Evolutionary conservation across 2,888 invertebrate genomes (phyloP), one percentile per base, ranked within the genome.

Genomic region (Baronia brevicornis): DNA sequence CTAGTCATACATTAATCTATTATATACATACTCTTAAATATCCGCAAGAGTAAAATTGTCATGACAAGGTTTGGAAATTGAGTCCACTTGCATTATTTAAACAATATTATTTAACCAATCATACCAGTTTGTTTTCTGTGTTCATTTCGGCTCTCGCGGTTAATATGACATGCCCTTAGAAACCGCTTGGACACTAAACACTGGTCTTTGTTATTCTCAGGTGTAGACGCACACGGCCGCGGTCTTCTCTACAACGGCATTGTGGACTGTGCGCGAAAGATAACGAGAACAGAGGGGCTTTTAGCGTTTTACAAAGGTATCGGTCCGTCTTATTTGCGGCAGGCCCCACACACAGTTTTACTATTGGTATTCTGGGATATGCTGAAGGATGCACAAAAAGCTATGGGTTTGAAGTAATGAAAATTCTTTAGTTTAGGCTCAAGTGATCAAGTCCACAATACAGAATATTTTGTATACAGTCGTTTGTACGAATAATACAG

Each of bases 231-330:
- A 0, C 67, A 82, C 20, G 92, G 92, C 0, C 84, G 77, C 22
- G 93, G 93, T 0, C 40, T 90, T 0, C 72, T 91, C 3, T 96
- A 96, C 64, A 82, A 70, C 0, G 91, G 92, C 1, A 87, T 94
- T 29, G 45, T 84, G 0, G 95, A 96, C 65, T 95, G 95, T 52
- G 87, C 91, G 2, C 57, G 80, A 0, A 95, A 96, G 70, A 92
- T 94, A 26, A 86, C 89, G 11, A 85, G 77, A 41, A 85, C 89
- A 0, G 96, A 96, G 77, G 95, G 96, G 0, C 43, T 93, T 0
- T 73, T 87, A 20, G 97, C 96, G 0, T 91, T 97, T 61, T 96
- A 96, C 71, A 97, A 97, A 77, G 97, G 96, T 12, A 90, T 95
- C 53, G 91, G 93, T 26, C 94, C 97, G 0, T 93, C 92, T 22